Conservation (phyloP, 2,888 invertebrate species). For the Phrixothrix hirtus region DNA sequence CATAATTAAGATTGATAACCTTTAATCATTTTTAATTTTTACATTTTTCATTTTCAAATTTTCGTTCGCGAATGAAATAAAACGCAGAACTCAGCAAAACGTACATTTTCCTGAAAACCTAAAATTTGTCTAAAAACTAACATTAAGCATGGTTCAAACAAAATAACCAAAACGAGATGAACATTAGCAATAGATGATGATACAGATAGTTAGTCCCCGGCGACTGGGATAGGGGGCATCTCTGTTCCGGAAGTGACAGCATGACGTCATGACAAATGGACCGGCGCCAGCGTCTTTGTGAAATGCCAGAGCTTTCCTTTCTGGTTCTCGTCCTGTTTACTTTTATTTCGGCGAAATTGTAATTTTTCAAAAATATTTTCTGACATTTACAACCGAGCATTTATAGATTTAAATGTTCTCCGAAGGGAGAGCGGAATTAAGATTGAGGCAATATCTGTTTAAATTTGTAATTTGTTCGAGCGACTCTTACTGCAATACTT, state of each 20-base stretch:
- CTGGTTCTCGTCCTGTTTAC: constrained; percentile 17
- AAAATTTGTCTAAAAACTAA: too few relatives aligned
- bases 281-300: constrained; percentile 52
- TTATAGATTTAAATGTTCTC: neutral
- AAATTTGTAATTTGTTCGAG: neutral
- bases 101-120: too few relatives aligned
- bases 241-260: constrained; percentile 52
- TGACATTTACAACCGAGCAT: neutral
- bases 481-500: neutral
- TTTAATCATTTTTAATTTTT: too few relatives aligned
- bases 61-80: too few relatives aligned
- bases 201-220: constrained; percentile 42
- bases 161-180: constrained; percentile 29
- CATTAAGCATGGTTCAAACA: neutral
- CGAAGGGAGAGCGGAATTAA: neutral
- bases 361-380: neutral
- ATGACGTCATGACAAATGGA: constrained; percentile 56
- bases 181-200: constrained; percentile 42
- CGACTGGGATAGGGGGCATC: constrained; percentile 36
- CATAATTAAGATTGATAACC: too few relatives aligned
- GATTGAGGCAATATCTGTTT: too few relatives aligned
- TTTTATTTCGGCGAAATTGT: constrained; percentile 7
- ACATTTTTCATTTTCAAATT: too few relatives aligned
- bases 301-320: constrained; percentile 23
- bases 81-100: too few relatives aligned